Evolutionary conservation across 2,888 invertebrate genomes (phyloP).

Genomic region (Willowsia nigromaculata): DNA sequence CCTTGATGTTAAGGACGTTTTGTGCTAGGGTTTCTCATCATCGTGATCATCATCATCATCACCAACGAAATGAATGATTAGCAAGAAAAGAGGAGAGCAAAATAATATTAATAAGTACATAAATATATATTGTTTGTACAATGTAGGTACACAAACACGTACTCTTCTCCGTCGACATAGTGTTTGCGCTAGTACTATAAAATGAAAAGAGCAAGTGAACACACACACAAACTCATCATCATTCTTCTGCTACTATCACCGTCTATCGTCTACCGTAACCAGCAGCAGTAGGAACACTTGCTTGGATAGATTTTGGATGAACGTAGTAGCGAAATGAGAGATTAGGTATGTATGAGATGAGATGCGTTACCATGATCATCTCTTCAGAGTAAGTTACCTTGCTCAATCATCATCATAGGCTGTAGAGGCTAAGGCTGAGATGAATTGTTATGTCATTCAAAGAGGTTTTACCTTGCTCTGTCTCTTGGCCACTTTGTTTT

Average conservation of each 20-base stretch:
- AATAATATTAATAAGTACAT: constrained; percentile 12
- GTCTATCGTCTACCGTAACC: background rate
- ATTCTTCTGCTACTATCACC: background rate
- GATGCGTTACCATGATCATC: constrained; percentile 65
- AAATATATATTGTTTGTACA: background rate
- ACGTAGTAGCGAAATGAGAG: background rate
- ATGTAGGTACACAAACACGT: background rate
- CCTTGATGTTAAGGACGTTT: constrained; percentile 73
- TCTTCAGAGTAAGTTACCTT: constrained; percentile 62
- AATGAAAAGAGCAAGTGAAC: background rate
- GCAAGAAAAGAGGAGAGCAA: constrained; percentile 32
- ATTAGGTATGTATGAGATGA: background rate
- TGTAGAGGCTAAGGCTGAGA: constrained; percentile 54
- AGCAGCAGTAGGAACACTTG: background rate
- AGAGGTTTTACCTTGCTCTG: constrained; percentile 71
- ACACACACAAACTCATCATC: background rate
- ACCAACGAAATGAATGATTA: constrained; percentile 31
- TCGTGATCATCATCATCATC: background rate
- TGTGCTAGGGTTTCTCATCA: constrained; percentile 63
- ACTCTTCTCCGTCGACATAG: too few relatives aligned
- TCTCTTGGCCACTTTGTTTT: constrained; percentile 70
- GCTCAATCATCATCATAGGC: constrained; percentile 64
- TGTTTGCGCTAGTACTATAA: background rate
- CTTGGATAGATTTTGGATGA: background rate
- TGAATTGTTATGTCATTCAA: constrained; percentile 71